phyloP scores from a whole-genome alignment of 2,113 vertebrate species.

The Malaclemys terrapin region DNA sequence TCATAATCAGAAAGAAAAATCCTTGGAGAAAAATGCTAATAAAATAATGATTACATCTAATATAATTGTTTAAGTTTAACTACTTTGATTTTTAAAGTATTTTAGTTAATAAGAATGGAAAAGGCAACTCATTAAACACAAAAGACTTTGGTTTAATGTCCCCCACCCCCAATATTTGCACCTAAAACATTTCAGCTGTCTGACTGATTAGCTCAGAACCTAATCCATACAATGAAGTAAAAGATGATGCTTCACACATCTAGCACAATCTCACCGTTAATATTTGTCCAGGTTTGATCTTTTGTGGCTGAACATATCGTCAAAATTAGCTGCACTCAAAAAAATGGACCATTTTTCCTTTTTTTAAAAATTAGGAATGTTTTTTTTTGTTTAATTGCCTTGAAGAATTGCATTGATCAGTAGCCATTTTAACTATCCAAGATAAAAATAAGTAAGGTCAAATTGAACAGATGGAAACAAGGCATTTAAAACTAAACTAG shows the following conservation, averaged over 20 bases:
- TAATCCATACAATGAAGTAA: slow-evolving; percentile 63
- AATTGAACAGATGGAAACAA: slow-evolving; percentile 54
- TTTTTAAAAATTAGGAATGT: neutral
- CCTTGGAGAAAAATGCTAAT: slow-evolving; percentile 90
- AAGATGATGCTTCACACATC: neutral
- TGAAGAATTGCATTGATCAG: slow-evolving; percentile 52
- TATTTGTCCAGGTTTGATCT: slow-evolving; percentile 54
- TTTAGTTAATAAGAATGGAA: slow-evolving; percentile 72
- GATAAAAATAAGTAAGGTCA: slow-evolving; percentile 71
- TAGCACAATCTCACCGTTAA: slow-evolving; percentile 31
- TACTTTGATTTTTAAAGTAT: slow-evolving; percentile 72
- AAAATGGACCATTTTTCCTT: neutral
- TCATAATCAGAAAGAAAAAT: slow-evolving; percentile 94
- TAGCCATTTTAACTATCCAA: slow-evolving; percentile 67
- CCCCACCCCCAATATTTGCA: slow-evolving; percentile 67
- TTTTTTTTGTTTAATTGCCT: neutral
- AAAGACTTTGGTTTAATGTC: slow-evolving; percentile 44
- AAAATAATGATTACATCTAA: slow-evolving; percentile 82
- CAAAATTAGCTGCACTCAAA: slow-evolving; percentile 60
- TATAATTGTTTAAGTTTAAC: slow-evolving; percentile 81
- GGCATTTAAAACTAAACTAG: slow-evolving; percentile 56
- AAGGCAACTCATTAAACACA: slow-evolving; percentile 69
- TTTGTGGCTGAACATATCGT: slow-evolving; percentile 56
- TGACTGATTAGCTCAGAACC: slow-evolving; percentile 67
- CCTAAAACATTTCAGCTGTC: slow-evolving; percentile 51